phyloP scores from a whole-genome alignment of 2,113 vertebrate genomes.

The Alexandromys fortis region DNA sequence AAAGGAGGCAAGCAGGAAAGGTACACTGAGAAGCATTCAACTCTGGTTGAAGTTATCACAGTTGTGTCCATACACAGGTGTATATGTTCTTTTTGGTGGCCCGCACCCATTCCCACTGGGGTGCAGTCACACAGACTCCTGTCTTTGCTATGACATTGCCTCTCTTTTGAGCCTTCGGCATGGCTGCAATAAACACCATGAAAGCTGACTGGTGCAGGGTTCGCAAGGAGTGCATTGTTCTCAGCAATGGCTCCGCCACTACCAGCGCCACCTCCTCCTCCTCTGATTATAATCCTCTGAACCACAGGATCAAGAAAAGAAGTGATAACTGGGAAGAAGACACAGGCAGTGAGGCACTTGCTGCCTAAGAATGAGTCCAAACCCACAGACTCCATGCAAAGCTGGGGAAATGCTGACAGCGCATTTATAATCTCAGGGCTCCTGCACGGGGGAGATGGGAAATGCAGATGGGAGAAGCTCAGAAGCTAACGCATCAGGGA shows the following conservation, averaged over 20 bases:
- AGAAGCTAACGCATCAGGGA: background rate
- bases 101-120: accelerated
- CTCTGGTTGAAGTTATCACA: background rate
- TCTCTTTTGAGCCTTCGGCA: background rate
- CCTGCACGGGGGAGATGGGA: background rate
- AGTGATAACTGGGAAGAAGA: background rate
- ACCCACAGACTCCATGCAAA: background rate
- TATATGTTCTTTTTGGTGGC: background rate
- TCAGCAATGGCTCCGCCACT: background rate
- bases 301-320: background rate
- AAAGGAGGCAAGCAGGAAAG: background rate
- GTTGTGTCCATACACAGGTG: accelerated
- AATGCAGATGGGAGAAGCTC: background rate
- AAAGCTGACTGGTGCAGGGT: background rate
- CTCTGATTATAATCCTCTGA: background rate
- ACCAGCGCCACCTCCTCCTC: background rate
- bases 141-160: background rate
- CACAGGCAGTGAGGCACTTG: background rate
- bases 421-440: background rate
- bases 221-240: background rate
- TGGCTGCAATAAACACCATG: background rate
- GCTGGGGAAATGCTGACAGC: background rate
- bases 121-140: accelerated
- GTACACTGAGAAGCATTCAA: background rate
- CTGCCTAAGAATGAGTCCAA: background rate